phyloP scores from a whole-genome alignment of 2,113 vertebrate species.

The Dendrocopos noguchii region DNA sequence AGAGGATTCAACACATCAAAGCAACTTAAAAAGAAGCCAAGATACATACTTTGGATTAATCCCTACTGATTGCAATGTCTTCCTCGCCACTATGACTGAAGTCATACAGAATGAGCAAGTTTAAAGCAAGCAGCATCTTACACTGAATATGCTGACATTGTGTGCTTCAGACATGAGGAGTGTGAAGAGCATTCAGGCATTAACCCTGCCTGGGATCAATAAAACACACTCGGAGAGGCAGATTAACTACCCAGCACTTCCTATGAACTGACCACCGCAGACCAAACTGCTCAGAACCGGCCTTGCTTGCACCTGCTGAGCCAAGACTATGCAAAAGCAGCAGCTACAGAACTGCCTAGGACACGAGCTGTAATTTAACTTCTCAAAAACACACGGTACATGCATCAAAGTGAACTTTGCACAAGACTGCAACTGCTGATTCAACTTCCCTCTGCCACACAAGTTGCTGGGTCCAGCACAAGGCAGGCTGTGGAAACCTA shows the following conservation, averaged over 20 bases:
- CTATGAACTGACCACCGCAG: background rate
- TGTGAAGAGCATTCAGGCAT: background rate
- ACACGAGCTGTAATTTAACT: background rate
- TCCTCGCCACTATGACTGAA: background rate
- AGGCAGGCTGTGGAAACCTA: background rate
- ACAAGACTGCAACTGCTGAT: background rate
- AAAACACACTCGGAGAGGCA: background rate
- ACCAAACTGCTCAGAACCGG: background rate
- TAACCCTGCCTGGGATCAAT: background rate
- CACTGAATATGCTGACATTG: background rate
- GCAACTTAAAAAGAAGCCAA: background rate
- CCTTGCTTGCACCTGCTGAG: background rate
- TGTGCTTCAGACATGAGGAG: rapidly evolving
- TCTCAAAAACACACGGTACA: rapidly evolving
- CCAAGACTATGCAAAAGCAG: rapidly evolving
- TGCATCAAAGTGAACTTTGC: background rate
- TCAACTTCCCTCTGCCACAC: background rate
- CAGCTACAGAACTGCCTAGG: background rate
- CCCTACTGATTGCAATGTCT: rapidly evolving
- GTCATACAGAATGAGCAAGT: background rate
- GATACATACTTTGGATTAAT: background rate
- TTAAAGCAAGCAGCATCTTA: background rate
- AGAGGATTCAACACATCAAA: background rate
- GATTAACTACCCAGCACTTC: background rate
- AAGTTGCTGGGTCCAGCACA: background rate